A percentile compares a stretch with the other conserved stretches of the same genome.
Evolutionary conservation across 2,797 vertebrate genomes (phyloP).

Genomic region (Neopelma chrysocephalum): DNA sequence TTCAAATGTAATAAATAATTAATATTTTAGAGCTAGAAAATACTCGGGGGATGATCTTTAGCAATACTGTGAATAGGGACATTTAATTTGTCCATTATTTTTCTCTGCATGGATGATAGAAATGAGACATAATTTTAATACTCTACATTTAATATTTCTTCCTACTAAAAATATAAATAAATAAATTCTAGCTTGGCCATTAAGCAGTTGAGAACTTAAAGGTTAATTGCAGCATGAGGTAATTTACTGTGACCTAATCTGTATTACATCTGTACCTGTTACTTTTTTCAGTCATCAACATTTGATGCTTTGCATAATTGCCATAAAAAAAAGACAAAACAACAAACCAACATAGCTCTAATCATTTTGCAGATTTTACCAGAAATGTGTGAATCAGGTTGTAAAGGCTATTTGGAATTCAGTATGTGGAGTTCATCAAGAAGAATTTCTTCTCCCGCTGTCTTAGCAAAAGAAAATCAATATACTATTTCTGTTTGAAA

Average conservation of each 20-base stretch:
- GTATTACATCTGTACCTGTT: not conserved
- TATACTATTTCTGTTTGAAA: not conserved
- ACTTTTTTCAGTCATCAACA: not conserved
- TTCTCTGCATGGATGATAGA: not conserved
- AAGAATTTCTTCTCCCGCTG: not conserved
- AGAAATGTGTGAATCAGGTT: not conserved
- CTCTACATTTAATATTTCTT: not conserved
- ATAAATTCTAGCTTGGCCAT: not conserved
- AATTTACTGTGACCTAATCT: conserved; percentile 23
- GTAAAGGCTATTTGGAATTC: not conserved
- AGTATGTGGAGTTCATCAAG: not conserved
- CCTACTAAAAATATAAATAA: not conserved
- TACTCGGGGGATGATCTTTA: not conserved
- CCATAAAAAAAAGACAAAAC: not conserved
- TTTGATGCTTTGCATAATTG: not conserved
- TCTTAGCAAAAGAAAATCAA: not conserved
- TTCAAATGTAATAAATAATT: not conserved
- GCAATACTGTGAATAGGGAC: not conserved
- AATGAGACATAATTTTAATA: not conserved
- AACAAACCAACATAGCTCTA: not conserved
- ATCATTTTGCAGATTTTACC: not conserved
- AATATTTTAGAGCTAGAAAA: not conserved
- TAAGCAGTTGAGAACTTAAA: not conserved
- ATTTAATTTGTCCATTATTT: not conserved
- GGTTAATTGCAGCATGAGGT: not conserved